These are phyloP conservation scores for Sialia sialis DNA, from an alignment of 2,113 vertebrate genomes.

Conservation along the genomic window DNA sequence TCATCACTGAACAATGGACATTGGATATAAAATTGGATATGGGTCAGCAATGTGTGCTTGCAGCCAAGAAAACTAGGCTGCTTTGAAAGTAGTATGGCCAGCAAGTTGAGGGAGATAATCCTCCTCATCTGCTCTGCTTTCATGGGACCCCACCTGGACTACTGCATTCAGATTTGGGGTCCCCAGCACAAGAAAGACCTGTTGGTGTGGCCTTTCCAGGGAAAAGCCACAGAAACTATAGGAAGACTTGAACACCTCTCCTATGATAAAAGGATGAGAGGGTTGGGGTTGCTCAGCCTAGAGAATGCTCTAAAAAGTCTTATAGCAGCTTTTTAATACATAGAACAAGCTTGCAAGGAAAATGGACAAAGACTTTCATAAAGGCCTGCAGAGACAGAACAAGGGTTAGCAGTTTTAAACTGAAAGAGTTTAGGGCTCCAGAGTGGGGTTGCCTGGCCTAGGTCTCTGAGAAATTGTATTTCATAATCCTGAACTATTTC, in stretches of 20 bases:
- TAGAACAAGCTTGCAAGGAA: background rate
- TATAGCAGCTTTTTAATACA: background rate
- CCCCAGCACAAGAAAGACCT: background rate
- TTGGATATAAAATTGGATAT: background rate
- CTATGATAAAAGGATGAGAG: background rate
- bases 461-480: background rate
- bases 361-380: background rate
- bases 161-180: background rate
- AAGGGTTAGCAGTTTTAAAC: background rate
- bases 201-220: background rate
- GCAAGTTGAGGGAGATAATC: background rate
- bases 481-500: background rate
- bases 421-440: background rate
- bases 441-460: accelerated
- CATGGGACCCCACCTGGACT: background rate
- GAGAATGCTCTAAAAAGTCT: background rate
- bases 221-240: background rate
- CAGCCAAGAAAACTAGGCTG: background rate
- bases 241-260: background rate
- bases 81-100: background rate
- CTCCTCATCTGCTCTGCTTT: background rate
- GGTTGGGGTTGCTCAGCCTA: background rate
- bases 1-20: background rate
- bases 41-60: background rate
- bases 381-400: background rate